Base-by-base conservation (phyloP, 2,113 vertebrate species). In the Rhinolophus sinicus region DNA sequence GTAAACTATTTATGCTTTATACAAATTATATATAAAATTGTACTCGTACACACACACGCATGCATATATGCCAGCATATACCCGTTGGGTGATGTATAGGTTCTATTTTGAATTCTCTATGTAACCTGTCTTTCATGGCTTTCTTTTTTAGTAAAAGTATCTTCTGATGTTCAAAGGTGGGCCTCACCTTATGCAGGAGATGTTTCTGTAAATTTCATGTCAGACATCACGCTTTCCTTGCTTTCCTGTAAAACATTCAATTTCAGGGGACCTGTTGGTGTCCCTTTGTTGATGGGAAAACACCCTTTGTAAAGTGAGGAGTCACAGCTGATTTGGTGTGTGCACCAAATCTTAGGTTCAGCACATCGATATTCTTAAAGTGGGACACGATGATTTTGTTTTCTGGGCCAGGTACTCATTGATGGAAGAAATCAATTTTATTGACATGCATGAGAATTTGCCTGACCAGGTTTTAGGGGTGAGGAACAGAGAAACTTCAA, bases 1-100 rank as follows among this genome's bases (percentile, higher is more conserved):
- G 26, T 38, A 18, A 95, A 92, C 75, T 93, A 85, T 60, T 92
- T 96, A 38, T 30, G 65, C 5, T 50, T 93, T 84, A n/a, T 64
- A 28, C 60, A 84, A 72, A 80, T 95, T 67, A 18, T 73, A 24
- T 22, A 40, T 65, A 80, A 92, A 83, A 38, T 70, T 73, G 73
- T 26, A 69, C 5, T 12, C 58, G 67, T 7, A 88, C 22, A 69
- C 12, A 65, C 3, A 47, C 3, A 86, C 38, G 78, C 6, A 50
- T 12, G 58, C 19, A 9, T 30, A 13, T 33, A 26, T 6, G 2
- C 62, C 67, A n/a, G 4, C 54, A 72, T 14, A 7, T 19, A 8
- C 12, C 67, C 60, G 28, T 8, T 52, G 30, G 50, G 24, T 56
- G 2, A 15, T 21, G 26, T 2, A 8, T 52, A 35, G 9, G 1